These are phyloP conservation scores for Dicroscelio sp. DNA, from an alignment of 2,888 invertebrate genomes.

Conservation along the genomic window DNA sequence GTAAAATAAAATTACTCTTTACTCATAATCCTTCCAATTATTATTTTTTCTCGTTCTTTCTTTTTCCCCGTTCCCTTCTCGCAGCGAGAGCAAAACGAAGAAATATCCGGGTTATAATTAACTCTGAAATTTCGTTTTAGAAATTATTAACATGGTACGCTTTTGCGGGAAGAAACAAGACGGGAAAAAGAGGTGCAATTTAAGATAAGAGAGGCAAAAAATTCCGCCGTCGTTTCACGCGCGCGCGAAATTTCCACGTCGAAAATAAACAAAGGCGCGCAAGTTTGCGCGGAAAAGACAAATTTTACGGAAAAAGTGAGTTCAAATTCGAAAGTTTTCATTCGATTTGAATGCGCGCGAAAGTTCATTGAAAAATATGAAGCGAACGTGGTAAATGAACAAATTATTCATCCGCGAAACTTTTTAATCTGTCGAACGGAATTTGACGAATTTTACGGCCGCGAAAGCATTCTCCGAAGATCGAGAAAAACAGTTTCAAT, in stretches of 20 bases:
- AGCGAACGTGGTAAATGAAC: slow-evolving; percentile 27
- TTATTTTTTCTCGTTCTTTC: slow-evolving; percentile 1
- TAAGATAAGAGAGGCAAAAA: neutral
- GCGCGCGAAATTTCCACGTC: too few relatives aligned
- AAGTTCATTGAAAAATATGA: slow-evolving; percentile 38
- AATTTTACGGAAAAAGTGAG: slow-evolving; percentile 18
- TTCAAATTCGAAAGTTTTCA: slow-evolving; percentile 35
- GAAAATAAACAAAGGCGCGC: neutral
- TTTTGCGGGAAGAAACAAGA: neutral
- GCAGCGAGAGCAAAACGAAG: neutral
- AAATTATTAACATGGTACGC: neutral
- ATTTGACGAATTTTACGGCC: slow-evolving; percentile 26
- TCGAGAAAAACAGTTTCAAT: slow-evolving; percentile 8
- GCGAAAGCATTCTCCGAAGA: neutral
- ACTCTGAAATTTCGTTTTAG: neutral
- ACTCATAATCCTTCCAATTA: slow-evolving; percentile 37
- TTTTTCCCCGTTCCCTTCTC: neutral
- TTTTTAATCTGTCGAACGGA: slow-evolving; percentile 40
- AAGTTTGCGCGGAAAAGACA: slow-evolving; percentile 14
- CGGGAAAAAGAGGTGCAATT: neutral
- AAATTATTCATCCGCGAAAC: slow-evolving; percentile 48
- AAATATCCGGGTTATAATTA: slow-evolving; percentile 8
- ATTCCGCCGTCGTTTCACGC: neutral
- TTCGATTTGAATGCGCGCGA: slow-evolving; percentile 40
- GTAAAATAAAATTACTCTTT: slow-evolving; percentile 27